Evolutionary conservation across 2,888 invertebrate species (phyloP).

Genomic region (Autographa gamma): DNA sequence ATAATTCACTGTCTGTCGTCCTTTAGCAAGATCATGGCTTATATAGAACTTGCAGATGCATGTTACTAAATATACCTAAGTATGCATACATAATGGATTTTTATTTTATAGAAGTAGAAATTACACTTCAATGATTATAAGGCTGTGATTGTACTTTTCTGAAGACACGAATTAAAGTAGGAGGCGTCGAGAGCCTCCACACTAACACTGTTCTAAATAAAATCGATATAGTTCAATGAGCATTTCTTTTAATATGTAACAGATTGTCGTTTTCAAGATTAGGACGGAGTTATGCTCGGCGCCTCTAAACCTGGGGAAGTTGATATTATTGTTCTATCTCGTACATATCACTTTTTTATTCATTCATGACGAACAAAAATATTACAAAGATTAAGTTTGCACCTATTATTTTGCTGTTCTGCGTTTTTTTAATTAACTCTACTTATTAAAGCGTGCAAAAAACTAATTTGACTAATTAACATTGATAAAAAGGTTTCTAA

Average conservation of each 20-base stretch:
- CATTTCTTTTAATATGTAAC: no score
- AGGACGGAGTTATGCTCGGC: conserved; percentile 30
- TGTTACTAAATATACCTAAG: conserved; percentile 61
- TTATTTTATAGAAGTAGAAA: conserved; percentile 58
- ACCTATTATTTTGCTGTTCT: neutral
- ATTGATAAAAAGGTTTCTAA: neutral
- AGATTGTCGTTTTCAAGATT: neutral
- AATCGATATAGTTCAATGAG: no score
- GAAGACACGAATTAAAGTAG: conserved; percentile 10
- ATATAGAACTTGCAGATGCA: conserved; percentile 58
- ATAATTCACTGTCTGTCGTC: conserved; percentile 60
- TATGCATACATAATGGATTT: conserved; percentile 61
- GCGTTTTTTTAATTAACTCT: neutral
- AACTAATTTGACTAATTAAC: neutral
- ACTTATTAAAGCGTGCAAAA: neutral
- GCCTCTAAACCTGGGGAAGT: neutral
- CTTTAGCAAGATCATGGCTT: conserved; percentile 51
- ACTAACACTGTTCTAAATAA: neutral
- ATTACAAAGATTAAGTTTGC: neutral
- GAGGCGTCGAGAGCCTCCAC: conserved; percentile 32
- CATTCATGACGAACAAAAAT: neutral
- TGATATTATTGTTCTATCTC: no score
- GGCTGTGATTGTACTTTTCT: conserved; percentile 9
- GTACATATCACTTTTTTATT: neutral
- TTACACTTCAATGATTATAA: conserved; percentile 18